Evolutionary conservation across 2,797 vertebrate genomes (phyloP).

Genomic region (Serranus cabrilla): DNA sequence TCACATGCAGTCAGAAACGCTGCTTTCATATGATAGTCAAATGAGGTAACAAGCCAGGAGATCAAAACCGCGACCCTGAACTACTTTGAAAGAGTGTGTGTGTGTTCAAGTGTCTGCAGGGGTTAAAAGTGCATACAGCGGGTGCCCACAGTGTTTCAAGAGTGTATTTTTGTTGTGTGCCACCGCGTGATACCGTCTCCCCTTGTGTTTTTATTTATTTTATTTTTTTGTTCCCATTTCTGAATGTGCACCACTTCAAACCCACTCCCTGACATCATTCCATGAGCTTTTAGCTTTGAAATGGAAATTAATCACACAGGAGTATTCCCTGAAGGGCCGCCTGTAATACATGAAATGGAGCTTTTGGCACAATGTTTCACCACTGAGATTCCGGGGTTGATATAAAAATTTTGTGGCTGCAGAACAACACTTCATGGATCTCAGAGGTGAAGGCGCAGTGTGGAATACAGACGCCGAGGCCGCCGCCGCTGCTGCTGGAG

Average conservation of each 20-base stretch:
- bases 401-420: constrained; percentile 47
- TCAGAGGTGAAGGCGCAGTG: constrained; percentile 46
- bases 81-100: constrained; percentile 32
- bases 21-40: constrained; percentile 54
- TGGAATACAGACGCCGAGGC: constrained; percentile 14
- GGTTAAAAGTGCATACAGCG: background rate
- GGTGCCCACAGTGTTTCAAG: constrained; percentile 34
- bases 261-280: constrained; percentile 67
- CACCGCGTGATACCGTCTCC: constrained; percentile 32
- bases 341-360: constrained; percentile 77
- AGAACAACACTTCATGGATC: constrained; percentile 37
- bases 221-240: constrained; percentile 50
- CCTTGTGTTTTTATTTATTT: constrained; percentile 61
- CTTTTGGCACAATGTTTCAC: constrained; percentile 72
- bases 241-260: constrained; percentile 68
- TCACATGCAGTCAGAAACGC: constrained; percentile 23
- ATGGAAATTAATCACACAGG: constrained; percentile 79
- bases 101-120: constrained; percentile 16
- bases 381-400: constrained; percentile 51
- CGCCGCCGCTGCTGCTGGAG: background rate
- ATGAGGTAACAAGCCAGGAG: constrained; percentile 56
- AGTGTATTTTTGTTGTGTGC: constrained; percentile 47
- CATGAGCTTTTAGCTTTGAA: constrained; percentile 77
- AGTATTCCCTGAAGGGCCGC: constrained; percentile 67
- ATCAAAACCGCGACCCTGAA: constrained; percentile 64